phyloP scores from a whole-genome alignment of 2,113 vertebrate genomes.

The Pogona vitticeps region DNA sequence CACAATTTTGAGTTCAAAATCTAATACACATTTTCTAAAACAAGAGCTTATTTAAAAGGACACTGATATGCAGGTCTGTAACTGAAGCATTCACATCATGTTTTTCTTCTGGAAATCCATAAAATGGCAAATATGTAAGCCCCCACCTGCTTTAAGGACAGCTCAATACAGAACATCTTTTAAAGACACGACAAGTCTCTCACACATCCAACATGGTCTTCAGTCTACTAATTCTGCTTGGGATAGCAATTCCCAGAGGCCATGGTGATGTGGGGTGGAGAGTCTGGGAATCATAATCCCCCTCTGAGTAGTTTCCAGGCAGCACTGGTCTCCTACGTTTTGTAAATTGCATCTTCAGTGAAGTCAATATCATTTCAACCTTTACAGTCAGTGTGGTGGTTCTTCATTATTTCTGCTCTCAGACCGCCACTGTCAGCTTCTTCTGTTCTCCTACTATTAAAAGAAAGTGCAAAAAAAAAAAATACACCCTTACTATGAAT shows the following conservation, averaged over 20 bases:
- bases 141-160: not conserved
- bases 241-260: too few relatives aligned
- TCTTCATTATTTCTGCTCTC: not conserved
- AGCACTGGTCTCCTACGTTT: too few relatives aligned
- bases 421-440: not conserved
- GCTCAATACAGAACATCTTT: too few relatives aligned
- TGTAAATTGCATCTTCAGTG: not conserved
- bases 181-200: not conserved
- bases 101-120: not conserved
- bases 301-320: too few relatives aligned
- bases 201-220: not conserved
- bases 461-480: not conserved
- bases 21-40: not conserved
- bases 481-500: not conserved
- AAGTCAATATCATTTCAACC: not conserved
- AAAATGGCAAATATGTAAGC: not conserved
- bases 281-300: too few relatives aligned
- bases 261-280: too few relatives aligned
- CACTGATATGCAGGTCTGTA: not conserved
- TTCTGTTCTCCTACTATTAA: not conserved
- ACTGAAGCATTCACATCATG: not conserved
- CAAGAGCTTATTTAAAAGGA: not conserved
- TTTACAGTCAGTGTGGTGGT: not conserved
- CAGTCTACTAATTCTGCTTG: not conserved
- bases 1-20: slow-evolving; percentile 20